Evolutionary conservation across 92 coral and sea anemone species (phyloP), one percentile per base, ranked within the genome.

Genomic region (Montipora capitata): DNA sequence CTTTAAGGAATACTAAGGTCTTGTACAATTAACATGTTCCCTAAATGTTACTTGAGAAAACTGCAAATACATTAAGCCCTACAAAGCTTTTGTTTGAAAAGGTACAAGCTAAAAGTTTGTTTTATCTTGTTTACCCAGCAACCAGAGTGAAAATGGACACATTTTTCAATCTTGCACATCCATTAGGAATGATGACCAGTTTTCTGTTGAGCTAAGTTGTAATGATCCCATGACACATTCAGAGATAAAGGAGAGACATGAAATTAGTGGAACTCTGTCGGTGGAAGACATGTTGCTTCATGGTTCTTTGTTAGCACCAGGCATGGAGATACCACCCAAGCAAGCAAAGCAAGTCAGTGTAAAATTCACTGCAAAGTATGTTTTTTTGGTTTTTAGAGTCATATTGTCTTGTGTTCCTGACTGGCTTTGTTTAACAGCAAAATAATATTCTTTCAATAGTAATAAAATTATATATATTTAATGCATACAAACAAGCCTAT

Each of bases 311-410:
- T 87, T 95, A 51, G 88, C 77, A 40, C 68, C 94, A 38, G 96
- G 93, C 20, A 84, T 80, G 76, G 73, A 78, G 43, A 75, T 95
- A 38, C 76, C 81, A 4, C 91, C 96, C 12, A 87, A 92, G 12
- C 88, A 90, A 59, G 81, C 87, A 15, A 73, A 84, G 63, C 90
- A 83, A 27, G 75, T 88, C 7, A 44, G 44, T 48, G 89, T 95
- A 40, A 82, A 16, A 2, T 83, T 95, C 59, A 92, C 87, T 74
- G 94, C 96, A 91, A 95, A 87, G 99, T 96, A 90, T 76, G 97
- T 13, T 57, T 7, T 14, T 8, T 5, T 42, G 41, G 35, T 27
- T 27, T 27, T 27, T 27, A 27, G 35, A 27, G 35, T 27, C 35
- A 0, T 27, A 27, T 1, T 27, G 35, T 48, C 10, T 48, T 48